Conservation (phyloP, 2,888 invertebrate genomes). For the Deilephila elpenor region DNA sequence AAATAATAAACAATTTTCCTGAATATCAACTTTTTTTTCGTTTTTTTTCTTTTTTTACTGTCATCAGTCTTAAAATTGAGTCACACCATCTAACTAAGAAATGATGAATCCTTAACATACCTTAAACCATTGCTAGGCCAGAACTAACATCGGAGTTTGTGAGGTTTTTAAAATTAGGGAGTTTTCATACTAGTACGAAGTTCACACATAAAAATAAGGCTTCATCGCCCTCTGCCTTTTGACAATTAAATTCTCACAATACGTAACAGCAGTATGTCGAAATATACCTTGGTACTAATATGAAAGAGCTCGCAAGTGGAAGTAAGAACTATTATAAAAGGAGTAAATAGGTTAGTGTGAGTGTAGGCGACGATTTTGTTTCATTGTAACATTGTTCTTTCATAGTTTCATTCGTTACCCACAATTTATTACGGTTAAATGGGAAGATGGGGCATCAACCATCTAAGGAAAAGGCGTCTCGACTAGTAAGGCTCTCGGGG, state of each 20-base stretch:
- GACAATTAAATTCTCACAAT: not conserved
- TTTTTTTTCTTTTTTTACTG: constrained; percentile 69
- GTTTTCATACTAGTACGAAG: constrained; percentile 41
- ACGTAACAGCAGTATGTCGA: not conserved
- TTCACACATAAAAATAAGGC: constrained; percentile 3
- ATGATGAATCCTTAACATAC: constrained; percentile 77
- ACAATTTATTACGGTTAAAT: constrained; percentile 53
- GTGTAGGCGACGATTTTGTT: constrained; percentile 63
- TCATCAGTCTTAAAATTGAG: constrained; percentile 86
- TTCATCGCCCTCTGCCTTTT: not conserved
- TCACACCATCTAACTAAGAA: constrained; percentile 83
- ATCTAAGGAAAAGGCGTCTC: constrained; percentile 82
- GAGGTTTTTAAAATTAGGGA: constrained; percentile 42
- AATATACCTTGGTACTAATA: constrained; percentile 28
- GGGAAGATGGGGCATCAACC: constrained; percentile 60
- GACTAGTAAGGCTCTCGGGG: constrained; percentile 82
- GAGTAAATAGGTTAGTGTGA: constrained; percentile 57
- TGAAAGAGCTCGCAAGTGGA: constrained; percentile 45
- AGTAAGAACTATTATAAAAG: constrained; percentile 57
- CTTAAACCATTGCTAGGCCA: constrained; percentile 78
- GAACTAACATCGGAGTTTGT: constrained; percentile 65
- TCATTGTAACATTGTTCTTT: constrained; percentile 46
- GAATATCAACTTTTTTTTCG: constrained; percentile 58
- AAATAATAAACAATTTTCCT: constrained; percentile 67
- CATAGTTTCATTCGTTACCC: constrained; percentile 51